phyloP scores from a whole-genome alignment of 2,797 vertebrate species.

The Gymnocypris eckloni region DNA sequence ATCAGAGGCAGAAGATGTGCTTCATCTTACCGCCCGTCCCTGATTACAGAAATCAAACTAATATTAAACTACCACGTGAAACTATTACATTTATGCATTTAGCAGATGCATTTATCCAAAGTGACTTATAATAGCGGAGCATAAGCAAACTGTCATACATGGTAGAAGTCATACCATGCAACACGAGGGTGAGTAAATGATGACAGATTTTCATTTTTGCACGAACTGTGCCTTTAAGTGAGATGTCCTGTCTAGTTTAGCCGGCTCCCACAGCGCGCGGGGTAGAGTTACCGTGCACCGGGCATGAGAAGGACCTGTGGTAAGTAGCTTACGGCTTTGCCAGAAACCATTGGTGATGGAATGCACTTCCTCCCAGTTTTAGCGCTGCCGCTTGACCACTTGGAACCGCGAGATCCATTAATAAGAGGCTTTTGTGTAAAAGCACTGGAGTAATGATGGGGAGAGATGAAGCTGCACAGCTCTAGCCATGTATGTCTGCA shows the following conservation, averaged over 20 bases:
- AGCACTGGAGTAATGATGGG: no score
- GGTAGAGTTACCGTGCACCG: no score
- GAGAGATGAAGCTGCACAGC: no score
- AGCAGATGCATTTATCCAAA: neutral
- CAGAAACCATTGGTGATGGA: no score
- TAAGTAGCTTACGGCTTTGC: no score
- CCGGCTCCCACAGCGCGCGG: neutral
- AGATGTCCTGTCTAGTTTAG: conserved; percentile 12
- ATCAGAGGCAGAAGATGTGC: conserved; percentile 9
- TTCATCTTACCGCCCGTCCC: neutral
- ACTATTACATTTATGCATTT: neutral
- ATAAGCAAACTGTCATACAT: neutral
- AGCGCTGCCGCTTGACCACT: no score
- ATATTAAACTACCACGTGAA: neutral
- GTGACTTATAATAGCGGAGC: neutral
- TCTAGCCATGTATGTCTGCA: no score
- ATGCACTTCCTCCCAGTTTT: no score
- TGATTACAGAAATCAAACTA: neutral
- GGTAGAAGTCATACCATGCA: neutral
- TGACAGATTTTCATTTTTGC: conserved; percentile 3
- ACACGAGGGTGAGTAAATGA: neutral
- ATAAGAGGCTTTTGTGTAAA: no score
- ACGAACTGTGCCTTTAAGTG: neutral
- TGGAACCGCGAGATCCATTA: no score
- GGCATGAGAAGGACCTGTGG: no score